Evolutionary conservation across 2,888 invertebrate species (phyloP).

Genomic region (Andrena chrysosceles): DNA sequence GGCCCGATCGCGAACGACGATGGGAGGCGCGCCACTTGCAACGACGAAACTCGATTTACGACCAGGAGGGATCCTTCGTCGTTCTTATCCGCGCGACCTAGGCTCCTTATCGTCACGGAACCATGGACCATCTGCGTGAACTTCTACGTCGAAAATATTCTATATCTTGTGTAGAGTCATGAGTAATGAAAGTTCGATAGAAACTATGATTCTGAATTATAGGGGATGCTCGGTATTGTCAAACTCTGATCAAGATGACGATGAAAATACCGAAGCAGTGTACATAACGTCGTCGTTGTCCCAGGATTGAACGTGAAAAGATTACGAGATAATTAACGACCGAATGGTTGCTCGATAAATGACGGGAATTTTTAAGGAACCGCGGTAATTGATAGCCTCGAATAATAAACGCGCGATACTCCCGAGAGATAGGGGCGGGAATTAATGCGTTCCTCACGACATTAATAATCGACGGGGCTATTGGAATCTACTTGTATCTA

Average conservation of each 20-base stretch:
- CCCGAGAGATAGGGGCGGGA: slow-evolving; percentile 64
- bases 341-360: slow-evolving; percentile 67
- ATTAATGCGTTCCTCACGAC: slow-evolving; percentile 62
- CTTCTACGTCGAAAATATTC: no score
- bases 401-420: slow-evolving; percentile 64
- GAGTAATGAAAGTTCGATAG: neutral
- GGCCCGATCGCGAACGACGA: slow-evolving; percentile 71
- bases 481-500: slow-evolving; percentile 35
- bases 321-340: slow-evolving; percentile 67
- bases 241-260: slow-evolving; percentile 10
- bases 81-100: slow-evolving; percentile 30
- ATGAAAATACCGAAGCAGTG: slow-evolving; percentile 33
- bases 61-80: slow-evolving; percentile 28
- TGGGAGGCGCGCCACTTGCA: slow-evolving; percentile 66
- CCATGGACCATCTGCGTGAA: neutral
- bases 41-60: slow-evolving; percentile 71
- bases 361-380: slow-evolving; percentile 61
- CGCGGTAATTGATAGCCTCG: slow-evolving; percentile 70
- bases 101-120: slow-evolving; percentile 49
- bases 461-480: slow-evolving; percentile 67
- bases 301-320: slow-evolving; percentile 28
- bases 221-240: slow-evolving; percentile 20
- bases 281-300: slow-evolving; percentile 16
- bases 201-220: slow-evolving; percentile 10
- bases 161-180: neutral